Percentiles rank a stretch among this genome's conserved stretches.
Evolutionary conservation across 2,113 vertebrate genomes (phyloP).

Genomic region (Tetraodon nigroviridis): DNA sequence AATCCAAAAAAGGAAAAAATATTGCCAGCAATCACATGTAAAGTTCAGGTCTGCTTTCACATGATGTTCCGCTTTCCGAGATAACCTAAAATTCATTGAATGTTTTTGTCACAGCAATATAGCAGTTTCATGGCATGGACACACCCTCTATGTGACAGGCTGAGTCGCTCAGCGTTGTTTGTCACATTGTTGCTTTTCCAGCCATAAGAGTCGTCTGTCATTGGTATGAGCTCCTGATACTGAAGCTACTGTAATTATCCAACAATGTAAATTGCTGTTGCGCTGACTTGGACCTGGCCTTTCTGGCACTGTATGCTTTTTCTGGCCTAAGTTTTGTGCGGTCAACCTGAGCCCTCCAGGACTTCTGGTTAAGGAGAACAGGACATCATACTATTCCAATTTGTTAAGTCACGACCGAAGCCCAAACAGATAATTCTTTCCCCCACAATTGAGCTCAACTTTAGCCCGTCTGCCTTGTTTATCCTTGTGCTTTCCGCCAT

Average conservation of each 20-base stretch:
- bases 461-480: slow-evolving; percentile 3
- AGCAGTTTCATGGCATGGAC: slow-evolving; percentile 35
- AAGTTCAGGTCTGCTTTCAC: slow-evolving; percentile 10
- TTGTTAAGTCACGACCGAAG: slow-evolving; percentile 43
- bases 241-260: slow-evolving; percentile 64
- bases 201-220: slow-evolving; percentile 56
- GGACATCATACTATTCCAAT: slow-evolving; percentile 43
- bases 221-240: slow-evolving; percentile 53
- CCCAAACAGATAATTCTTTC: slow-evolving; percentile 45
- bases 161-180: slow-evolving; percentile 41
- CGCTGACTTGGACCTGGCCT: slow-evolving; percentile 22
- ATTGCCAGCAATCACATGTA: no score
- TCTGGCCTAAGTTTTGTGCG: not conserved
- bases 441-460: slow-evolving; percentile 12
- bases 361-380: slow-evolving; percentile 30
- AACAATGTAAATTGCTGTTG: slow-evolving; percentile 70
- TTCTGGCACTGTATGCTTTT: slow-evolving; percentile 18
- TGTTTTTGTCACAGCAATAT: slow-evolving; percentile 18
- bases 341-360: slow-evolving; percentile 10
- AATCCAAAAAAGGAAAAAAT: no score
- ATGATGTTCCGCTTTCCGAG: slow-evolving; percentile 31
- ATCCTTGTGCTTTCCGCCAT: slow-evolving; percentile 1
- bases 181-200: slow-evolving; percentile 30
- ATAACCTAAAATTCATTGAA: slow-evolving; percentile 37
- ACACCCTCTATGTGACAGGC: slow-evolving; percentile 20